Evolutionary conservation across 2,888 invertebrate species (phyloP).

Genomic region (Camponotus fellah): DNA sequence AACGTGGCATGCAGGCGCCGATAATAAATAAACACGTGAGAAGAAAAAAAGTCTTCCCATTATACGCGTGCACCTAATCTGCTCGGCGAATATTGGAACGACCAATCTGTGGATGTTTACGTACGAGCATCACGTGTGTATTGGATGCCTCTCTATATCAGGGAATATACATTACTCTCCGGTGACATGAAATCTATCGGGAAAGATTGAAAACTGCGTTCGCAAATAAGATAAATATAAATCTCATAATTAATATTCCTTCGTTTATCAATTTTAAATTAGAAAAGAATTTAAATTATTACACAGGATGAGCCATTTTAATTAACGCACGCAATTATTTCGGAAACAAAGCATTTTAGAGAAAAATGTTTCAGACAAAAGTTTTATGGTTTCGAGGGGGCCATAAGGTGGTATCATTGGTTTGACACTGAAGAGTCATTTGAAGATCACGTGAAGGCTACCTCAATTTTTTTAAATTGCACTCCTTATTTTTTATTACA

Average conservation of each 20-base stretch:
- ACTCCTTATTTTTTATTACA: too few species aligned
- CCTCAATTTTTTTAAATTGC: too few species aligned
- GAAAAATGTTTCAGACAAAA: too few species aligned
- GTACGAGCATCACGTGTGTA: neutral
- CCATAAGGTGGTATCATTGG: too few species aligned
- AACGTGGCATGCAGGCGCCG: conserved; percentile 26
- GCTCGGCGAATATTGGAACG: conserved; percentile 42
- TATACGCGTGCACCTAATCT: conserved; percentile 7
- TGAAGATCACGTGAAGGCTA: too few species aligned
- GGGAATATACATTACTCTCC: neutral
- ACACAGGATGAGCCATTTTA: too few species aligned
- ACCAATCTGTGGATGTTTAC: conserved; percentile 64
- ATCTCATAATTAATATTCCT: neutral
- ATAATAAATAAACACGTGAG: conserved; percentile 71
- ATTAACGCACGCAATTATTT: too few species aligned
- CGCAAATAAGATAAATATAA: neutral
- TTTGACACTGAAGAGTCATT: too few species aligned
- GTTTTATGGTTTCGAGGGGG: too few species aligned
- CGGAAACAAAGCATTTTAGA: too few species aligned
- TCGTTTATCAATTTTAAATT: neutral
- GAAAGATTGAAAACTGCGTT: neutral
- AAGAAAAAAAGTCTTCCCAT: conserved; percentile 35
- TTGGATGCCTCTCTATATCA: neutral
- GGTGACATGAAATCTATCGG: neutral
- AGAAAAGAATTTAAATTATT: neutral